Base-by-base conservation (phyloP, 1,140 invertebrate genomes). In the Laupala kohalensis region DNA sequence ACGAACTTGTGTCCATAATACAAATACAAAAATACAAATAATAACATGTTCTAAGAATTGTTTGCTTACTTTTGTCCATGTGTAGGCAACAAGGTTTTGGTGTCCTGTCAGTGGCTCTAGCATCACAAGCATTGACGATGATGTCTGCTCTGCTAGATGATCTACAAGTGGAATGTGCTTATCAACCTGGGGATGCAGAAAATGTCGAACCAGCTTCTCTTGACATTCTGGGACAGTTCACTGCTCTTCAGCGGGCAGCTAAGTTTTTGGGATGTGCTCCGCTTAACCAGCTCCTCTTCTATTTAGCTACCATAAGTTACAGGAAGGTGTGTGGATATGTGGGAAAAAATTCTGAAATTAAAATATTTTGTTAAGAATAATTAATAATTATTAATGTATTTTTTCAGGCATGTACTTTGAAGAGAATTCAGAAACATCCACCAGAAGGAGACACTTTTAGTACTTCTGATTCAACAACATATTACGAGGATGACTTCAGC, bases 391-490 rank as follows among this genome's bases (percentile, higher is more conserved):
- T 6, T 68, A n/a, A 28, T 27, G 23, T 65, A 27, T 65, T 69
- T 70, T 75, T 73, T 0, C 63, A 86, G 84, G 92, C 92, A 23
- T 93, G 91, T 74, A 91, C 89, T 30, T 79, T 94, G 74, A 93
- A 93, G 78, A 84, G 92, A 72, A 87, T 92, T 66, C 90, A 92
- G 80, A 91, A 92, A 78, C 89, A 92, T 80, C 87, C 90, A 67
- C 81, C 85, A 4, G 87, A 88, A 81, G 90, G 90, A 72, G 92
- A 93, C 77, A 89, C 88, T 12, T 88, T 92, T 64, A 94, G 92
- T 77, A 88, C 90, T 66, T 95, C 92, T 0, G 94, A 96, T 79
- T 95, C 93, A 5, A 95, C 93, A 62, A 95, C 93, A 24, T 96
- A 94, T 79, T 95, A 94, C 79, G 93, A 95, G 80, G 93, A 96